A percentile compares a stretch with the other conserved stretches of the same genome.
Evolutionary conservation across 2,797 vertebrate species (phyloP).

Genomic region (Falco berigora): DNA sequence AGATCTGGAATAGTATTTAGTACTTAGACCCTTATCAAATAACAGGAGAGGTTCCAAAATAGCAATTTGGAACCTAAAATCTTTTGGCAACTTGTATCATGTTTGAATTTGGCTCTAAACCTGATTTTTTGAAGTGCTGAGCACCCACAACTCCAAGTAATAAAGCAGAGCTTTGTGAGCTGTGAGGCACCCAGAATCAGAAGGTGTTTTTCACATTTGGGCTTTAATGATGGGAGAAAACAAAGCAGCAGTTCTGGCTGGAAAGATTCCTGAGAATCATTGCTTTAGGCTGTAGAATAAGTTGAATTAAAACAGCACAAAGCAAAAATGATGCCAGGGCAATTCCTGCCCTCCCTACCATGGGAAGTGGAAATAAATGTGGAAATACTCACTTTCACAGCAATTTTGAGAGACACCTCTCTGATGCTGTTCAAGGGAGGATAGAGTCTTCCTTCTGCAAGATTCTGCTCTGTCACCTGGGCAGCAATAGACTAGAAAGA

Average conservation of each 20-base stretch:
- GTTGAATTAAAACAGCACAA: neutral
- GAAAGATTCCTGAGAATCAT: neutral
- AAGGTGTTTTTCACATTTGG: neutral
- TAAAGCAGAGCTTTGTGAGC: neutral
- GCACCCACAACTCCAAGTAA: neutral
- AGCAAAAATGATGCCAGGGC: neutral
- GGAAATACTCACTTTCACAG: slow-evolving; percentile 82
- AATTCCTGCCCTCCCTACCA: neutral
- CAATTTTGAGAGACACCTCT: slow-evolving; percentile 96
- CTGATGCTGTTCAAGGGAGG: slow-evolving; percentile 89
- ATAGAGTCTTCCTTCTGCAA: slow-evolving; percentile 92
- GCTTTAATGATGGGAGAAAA: neutral
- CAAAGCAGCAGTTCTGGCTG: neutral
- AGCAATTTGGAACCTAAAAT: neutral
- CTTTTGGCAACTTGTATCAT: neutral
- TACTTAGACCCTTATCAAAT: neutral
- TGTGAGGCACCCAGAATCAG: neutral
- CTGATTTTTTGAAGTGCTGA: neutral
- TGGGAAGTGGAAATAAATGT: neutral
- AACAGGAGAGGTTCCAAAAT: neutral
- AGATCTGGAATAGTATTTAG: neutral
- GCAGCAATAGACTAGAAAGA: slow-evolving; percentile 83
- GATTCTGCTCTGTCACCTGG: slow-evolving; percentile 89
- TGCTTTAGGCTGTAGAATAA: neutral
- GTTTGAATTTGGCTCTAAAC: neutral